phyloP scores from a whole-genome alignment of 2,888 invertebrate genomes.

The Perizoma flavofasciatum region DNA sequence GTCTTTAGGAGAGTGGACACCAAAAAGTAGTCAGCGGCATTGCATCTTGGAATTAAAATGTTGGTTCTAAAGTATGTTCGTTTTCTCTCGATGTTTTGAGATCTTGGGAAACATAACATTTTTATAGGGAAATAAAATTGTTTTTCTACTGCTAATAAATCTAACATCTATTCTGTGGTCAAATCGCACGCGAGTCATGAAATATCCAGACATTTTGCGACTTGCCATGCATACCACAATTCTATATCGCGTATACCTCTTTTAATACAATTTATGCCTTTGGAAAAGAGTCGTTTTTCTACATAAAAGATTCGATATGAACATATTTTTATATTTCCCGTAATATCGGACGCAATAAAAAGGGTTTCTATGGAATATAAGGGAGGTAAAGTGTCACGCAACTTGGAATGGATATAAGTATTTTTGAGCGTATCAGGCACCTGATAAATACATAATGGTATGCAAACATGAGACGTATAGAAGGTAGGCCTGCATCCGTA shows the following conservation, averaged over 20 bases:
- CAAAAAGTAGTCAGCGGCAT: too few species aligned
- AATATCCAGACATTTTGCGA: slow-evolving; percentile 21
- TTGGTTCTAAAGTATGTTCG: too few species aligned
- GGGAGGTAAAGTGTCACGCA: slow-evolving; percentile 23
- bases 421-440: slow-evolving; percentile 17
- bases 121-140: neutral
- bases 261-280: slow-evolving; percentile 31
- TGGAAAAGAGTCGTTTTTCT: slow-evolving; percentile 27
- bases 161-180: slow-evolving; percentile 7
- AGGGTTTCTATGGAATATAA: slow-evolving; percentile 26
- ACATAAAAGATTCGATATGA: slow-evolving; percentile 23
- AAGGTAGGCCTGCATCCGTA: slow-evolving; percentile 34
- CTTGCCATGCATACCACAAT: slow-evolving; percentile 33
- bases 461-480: slow-evolving; percentile 36
- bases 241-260: slow-evolving; percentile 28
- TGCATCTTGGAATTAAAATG: too few species aligned
- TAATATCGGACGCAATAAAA: slow-evolving; percentile 28
- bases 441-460: slow-evolving; percentile 32
- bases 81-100: too few species aligned
- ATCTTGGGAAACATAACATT: too few species aligned
- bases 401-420: slow-evolving; percentile 15
- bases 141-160: slow-evolving; percentile 9
- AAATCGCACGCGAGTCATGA: slow-evolving; percentile 20
- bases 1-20: too few species aligned
- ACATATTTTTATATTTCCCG: slow-evolving; percentile 30